Conservation (phyloP, 2,888 invertebrate genomes). For the Dorcus parallelipipedus region DNA sequence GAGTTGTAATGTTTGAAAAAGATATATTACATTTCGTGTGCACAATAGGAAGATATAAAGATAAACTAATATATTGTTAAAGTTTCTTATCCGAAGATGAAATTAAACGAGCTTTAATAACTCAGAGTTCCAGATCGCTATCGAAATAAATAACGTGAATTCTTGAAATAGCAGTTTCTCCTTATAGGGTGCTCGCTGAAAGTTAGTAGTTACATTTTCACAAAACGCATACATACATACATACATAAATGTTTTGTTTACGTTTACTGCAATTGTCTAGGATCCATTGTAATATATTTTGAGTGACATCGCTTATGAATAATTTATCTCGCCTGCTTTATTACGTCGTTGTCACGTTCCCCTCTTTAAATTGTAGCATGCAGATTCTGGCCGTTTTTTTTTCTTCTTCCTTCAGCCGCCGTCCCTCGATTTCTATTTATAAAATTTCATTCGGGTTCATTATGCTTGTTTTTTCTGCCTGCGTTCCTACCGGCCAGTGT, state of each 20-base stretch:
- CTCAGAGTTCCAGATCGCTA: slow-evolving; percentile 16
- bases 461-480: neutral
- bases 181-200: slow-evolving; percentile 9
- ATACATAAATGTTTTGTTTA: slow-evolving; percentile 17
- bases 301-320: slow-evolving; percentile 15
- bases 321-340: slow-evolving; percentile 13
- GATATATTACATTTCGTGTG: slow-evolving; percentile 3
- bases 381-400: neutral
- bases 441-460: neutral
- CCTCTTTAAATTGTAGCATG: neutral
- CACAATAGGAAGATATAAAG: slow-evolving; percentile 16
- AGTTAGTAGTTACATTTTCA: neutral
- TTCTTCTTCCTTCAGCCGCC: neutral
- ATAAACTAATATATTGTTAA: slow-evolving; percentile 26
- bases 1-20: neutral
- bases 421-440: neutral
- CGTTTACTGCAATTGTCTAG: slow-evolving; percentile 14
- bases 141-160: slow-evolving; percentile 24
- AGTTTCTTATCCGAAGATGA: slow-evolving; percentile 27
- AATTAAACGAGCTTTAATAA: slow-evolving; percentile 28
- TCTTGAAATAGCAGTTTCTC: slow-evolving; percentile 22
- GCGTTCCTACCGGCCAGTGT: slow-evolving; percentile 6
- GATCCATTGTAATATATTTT: slow-evolving; percentile 16
- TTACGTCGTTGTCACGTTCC: neutral
- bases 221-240: neutral